Percentiles rank a stretch among this genome's conserved stretches.
These are phyloP conservation scores for Brachyptera risi DNA, from an alignment of 2,888 invertebrate species.

Conservation along the genomic window DNA sequence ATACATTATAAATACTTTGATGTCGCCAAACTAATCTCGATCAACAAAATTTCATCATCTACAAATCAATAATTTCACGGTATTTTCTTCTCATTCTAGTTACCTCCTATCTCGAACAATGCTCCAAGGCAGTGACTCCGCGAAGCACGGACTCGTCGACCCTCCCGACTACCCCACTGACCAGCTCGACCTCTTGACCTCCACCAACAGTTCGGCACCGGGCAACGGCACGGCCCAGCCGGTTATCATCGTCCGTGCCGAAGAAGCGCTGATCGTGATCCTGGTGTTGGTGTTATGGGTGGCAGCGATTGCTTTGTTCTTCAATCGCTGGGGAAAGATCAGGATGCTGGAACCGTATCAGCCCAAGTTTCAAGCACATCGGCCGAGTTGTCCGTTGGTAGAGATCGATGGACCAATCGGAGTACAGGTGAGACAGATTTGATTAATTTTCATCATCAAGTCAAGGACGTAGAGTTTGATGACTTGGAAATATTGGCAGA, in stretches of 20 bases:
- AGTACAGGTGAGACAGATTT: conserved; percentile 37
- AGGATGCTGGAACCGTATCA: conserved; percentile 89
- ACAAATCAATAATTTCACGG: too few relatives aligned
- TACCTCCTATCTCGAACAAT: too few relatives aligned
- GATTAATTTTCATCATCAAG: background rate
- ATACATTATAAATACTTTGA: too few relatives aligned
- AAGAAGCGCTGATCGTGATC: conserved; percentile 80
- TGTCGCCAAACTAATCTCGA: too few relatives aligned
- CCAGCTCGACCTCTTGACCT: background rate
- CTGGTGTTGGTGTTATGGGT: conserved; percentile 84
- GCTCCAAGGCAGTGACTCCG: too few relatives aligned
- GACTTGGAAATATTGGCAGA: background rate
- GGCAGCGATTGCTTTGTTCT: conserved; percentile 83
- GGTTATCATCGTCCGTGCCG: conserved; percentile 74
- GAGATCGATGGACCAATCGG: conserved; percentile 50
- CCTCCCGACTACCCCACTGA: background rate
- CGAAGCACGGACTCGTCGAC: too few relatives aligned
- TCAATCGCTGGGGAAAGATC: conserved; percentile 94
- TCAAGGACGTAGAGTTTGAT: background rate
- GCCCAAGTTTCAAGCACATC: conserved; percentile 82
- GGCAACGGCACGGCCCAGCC: conserved; percentile 39
- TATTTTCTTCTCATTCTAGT: too few relatives aligned
- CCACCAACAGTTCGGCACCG: background rate
- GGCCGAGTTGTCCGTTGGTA: conserved; percentile 68
- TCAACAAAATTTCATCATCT: too few relatives aligned